A percentile compares a stretch with the other conserved stretches of the same genome.
phyloP scores from a whole-genome alignment of 1,140 invertebrate species.

The Drosophila rhopaloa region DNA sequence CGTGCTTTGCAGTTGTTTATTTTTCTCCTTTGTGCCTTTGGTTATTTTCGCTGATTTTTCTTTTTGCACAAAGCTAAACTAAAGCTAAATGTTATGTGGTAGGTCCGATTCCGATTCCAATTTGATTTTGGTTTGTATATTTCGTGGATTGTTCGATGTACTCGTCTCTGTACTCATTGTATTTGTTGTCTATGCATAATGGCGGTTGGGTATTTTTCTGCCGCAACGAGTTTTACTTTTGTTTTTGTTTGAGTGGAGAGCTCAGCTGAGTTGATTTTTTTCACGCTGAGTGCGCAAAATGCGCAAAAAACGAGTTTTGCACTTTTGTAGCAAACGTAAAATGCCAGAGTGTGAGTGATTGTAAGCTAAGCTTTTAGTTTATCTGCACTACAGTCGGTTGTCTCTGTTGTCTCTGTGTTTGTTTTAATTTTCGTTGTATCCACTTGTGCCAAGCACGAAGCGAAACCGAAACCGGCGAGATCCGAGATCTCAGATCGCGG shows the following conservation, averaged over 20 bases:
- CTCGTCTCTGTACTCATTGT: constrained; percentile 38
- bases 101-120: constrained; percentile 54
- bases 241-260: constrained; percentile 49
- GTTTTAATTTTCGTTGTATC: constrained; percentile 79
- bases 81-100: constrained; percentile 61
- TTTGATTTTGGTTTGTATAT: constrained; percentile 1
- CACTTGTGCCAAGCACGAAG: constrained; percentile 77
- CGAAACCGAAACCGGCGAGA: constrained; percentile 50
- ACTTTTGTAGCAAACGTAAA: constrained; percentile 62
- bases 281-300: constrained; percentile 81
- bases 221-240: constrained; percentile 58
- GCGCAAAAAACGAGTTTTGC: constrained; percentile 82
- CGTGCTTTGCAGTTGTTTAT: constrained; percentile 20
- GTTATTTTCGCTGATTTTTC: constrained; percentile 9
- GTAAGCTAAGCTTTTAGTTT: constrained; percentile 62
- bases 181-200: constrained; percentile 17
- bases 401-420: constrained; percentile 56
- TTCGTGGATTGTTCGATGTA: constrained; percentile 15
- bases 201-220: constrained; percentile 33
- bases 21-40: constrained; percentile 3
- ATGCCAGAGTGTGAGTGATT: constrained; percentile 25
- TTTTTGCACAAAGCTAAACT: constrained; percentile 33
- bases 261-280: constrained; percentile 41
- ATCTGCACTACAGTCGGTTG: constrained; percentile 40
- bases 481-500: constrained; percentile 37